These are phyloP conservation scores for Helleia helle DNA, from an alignment of 2,888 invertebrate genomes.

Conservation along the genomic window DNA sequence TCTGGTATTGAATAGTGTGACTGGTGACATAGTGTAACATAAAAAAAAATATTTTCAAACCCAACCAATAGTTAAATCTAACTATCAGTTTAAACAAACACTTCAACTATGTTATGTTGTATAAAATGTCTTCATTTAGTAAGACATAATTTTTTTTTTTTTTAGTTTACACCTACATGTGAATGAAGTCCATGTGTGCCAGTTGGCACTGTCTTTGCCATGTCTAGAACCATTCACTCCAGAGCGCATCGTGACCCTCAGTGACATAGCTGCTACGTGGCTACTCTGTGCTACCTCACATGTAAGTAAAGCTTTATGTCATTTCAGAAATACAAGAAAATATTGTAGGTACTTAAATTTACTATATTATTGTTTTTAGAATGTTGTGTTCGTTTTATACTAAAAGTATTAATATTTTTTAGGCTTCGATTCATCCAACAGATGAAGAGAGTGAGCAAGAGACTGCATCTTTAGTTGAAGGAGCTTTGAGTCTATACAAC, in stretches of 20 bases:
- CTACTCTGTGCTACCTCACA: conserved; percentile 85
- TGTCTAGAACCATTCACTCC: conserved; percentile 90
- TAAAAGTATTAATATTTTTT: conserved; percentile 10
- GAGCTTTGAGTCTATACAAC: conserved; percentile 89
- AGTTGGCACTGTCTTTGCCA: conserved; percentile 88
- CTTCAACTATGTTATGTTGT: too few species aligned
- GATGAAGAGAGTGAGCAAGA: conserved; percentile 89
- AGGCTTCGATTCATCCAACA: conserved; percentile 66
- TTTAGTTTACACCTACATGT: conserved; percentile 84
- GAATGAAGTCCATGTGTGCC: conserved; percentile 88
- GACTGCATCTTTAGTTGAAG: conserved; percentile 89
- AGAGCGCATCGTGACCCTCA: conserved; percentile 86
- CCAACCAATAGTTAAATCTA: too few species aligned
- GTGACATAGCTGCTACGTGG: conserved; percentile 87
- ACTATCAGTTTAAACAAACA: too few species aligned
- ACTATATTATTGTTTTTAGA: too few species aligned
- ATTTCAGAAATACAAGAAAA: too few species aligned
- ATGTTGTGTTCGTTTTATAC: not conserved
- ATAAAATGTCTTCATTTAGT: too few species aligned
- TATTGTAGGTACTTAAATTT: too few species aligned
- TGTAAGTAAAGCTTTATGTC: too few species aligned
- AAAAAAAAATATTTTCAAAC: too few species aligned
- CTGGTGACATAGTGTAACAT: too few species aligned
- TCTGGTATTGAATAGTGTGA: too few species aligned
- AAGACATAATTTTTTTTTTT: too few species aligned